Evolutionary conservation across 2,113 vertebrate species (phyloP).

Genomic region (Chionodraco myersi): DNA sequence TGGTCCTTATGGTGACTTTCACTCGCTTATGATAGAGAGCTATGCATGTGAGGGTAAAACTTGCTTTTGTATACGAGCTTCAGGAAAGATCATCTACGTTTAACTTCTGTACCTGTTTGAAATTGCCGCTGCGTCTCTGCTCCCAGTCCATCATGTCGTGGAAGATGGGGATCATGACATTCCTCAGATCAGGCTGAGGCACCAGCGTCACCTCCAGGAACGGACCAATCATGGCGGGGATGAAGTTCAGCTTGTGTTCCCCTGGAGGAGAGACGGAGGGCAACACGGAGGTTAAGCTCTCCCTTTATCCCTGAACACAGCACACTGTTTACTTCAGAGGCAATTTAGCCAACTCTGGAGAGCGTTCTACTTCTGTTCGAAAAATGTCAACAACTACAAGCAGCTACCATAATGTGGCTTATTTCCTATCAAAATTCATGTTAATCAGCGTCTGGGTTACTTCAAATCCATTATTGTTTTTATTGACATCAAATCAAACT

Average conservation of each 20-base stretch:
- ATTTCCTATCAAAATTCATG: neutral
- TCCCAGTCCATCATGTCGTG: constrained; percentile 99
- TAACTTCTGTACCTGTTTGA: constrained; percentile 90
- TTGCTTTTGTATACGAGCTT: neutral
- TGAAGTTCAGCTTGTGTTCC: constrained; percentile 98
- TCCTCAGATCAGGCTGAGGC: constrained; percentile 95
- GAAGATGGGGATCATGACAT: constrained; percentile 99
- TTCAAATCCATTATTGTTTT: neutral
- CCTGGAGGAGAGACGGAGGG: constrained; percentile 81
- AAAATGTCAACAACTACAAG: neutral
- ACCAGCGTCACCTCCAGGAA: constrained; percentile 99
- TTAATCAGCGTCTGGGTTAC: neutral
- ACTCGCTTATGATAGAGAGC: too few species aligned
- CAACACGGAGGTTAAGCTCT: neutral
- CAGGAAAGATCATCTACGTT: neutral
- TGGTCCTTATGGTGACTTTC: too few species aligned
- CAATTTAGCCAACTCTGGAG: neutral
- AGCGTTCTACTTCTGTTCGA: neutral
- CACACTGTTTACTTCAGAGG: constrained; percentile 22
- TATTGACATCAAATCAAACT: constrained; percentile 15
- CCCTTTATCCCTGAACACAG: neutral
- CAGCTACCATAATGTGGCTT: constrained; percentile 3
- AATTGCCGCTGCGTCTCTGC: constrained; percentile 95
- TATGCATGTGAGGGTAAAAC: neutral
- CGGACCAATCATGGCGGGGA: constrained; percentile 97